phyloP scores from a whole-genome alignment of 2,888 invertebrate genomes.

The Micoletzkya japonica region DNA sequence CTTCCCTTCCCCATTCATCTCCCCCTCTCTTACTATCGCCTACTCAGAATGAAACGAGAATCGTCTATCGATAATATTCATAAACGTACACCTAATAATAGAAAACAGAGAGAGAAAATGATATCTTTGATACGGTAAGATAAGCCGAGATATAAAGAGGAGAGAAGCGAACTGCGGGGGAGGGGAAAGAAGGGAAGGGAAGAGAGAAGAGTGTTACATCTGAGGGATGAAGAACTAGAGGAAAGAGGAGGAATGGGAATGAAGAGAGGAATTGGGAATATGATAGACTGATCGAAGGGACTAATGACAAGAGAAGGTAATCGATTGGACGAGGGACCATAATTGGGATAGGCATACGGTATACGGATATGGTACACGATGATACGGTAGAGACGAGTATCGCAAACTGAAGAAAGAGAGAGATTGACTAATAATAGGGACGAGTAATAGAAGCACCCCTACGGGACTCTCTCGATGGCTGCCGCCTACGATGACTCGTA shows the following conservation, averaged over 20 bases:
- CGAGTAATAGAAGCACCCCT: background rate
- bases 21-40: too few species aligned
- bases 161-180: slow-evolving; percentile 2
- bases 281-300: background rate
- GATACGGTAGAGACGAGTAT: slow-evolving; percentile 1
- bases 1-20: too few species aligned
- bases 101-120: background rate
- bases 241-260: background rate
- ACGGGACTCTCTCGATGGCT: background rate
- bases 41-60: background rate
- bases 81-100: background rate
- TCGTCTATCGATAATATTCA: background rate
- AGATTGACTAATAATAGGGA: background rate
- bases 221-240: background rate
- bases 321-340: background rate
- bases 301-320: background rate
- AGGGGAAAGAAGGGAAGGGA: slow-evolving; percentile 29
- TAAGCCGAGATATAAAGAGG: background rate
- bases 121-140: background rate
- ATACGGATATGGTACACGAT: background rate
- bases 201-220: background rate
- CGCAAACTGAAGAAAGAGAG: background rate
- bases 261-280: background rate
- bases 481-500: slow-evolving; percentile 14
- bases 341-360: background rate